Evolutionary conservation across 1,140 invertebrate genomes (phyloP).

Genomic region (Brachionus koreanus): DNA sequence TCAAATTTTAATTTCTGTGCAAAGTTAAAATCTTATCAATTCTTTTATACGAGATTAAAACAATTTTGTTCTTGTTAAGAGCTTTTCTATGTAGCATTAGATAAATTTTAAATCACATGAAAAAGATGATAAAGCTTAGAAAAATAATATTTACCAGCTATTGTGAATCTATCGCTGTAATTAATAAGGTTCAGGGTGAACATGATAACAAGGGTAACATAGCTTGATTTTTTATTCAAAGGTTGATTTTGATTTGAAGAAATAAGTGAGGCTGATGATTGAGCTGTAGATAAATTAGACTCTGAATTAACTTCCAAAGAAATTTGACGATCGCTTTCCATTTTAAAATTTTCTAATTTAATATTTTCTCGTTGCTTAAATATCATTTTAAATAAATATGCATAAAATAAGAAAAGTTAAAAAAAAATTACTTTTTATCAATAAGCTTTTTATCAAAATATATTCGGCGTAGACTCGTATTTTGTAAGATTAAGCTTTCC

Average conservation of each 20-base stretch:
- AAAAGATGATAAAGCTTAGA: background rate
- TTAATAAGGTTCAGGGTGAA: slow-evolving; percentile 32
- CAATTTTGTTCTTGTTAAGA: too few relatives aligned
- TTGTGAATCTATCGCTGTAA: slow-evolving; percentile 43
- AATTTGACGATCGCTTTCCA: background rate
- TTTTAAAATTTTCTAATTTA: background rate
- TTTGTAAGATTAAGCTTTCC: background rate
- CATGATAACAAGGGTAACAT: background rate
- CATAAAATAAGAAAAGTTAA: background rate
- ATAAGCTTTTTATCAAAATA: background rate
- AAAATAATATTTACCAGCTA: slow-evolving; percentile 30
- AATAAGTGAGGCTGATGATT: background rate
- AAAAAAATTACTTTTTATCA: background rate
- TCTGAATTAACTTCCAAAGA: background rate
- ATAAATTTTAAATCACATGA: background rate
- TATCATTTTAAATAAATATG: background rate
- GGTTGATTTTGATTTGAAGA: background rate
- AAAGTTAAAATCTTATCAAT: too few relatives aligned
- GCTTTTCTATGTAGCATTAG: background rate
- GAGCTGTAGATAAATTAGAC: background rate
- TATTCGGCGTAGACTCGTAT: background rate
- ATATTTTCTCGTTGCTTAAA: background rate
- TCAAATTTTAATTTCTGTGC: too few relatives aligned
- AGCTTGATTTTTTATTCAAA: slow-evolving; percentile 5
- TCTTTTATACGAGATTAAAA: too few relatives aligned